Base-by-base conservation (phyloP, 2,888 invertebrate genomes). In the Harpagoxenus sublaevis region DNA sequence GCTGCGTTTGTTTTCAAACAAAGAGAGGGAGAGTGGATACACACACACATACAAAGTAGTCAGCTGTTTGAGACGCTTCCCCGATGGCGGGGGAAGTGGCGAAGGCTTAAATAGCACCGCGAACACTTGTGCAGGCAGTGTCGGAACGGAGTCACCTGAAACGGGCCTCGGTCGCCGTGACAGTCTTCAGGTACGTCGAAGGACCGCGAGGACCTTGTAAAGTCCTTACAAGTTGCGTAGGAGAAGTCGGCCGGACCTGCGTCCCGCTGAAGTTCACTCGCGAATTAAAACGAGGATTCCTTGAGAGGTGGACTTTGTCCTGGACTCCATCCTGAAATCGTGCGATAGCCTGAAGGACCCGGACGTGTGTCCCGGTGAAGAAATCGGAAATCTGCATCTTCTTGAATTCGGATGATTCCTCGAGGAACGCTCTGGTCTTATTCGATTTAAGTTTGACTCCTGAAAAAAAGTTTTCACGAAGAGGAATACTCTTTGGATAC, bases 71-170 rank as follows among this genome's bases (percentile, higher is more conserved):
- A 91, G 93, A 89, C 92, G 90, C 92, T 93, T 90, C 89, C 91
- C 79, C 84, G 89, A 88, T 88, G 90, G 89, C 23, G 89, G 89
- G 91, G 84, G 35, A 39, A 86, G 87, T 88, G 81, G 88, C 89
- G 92, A 94, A 89, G 92, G 94, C 94, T 95, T 95, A 95, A 95
- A 95, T 95, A 95, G 94, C 93, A 91, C 94, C 92, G 92, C 89
- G 88, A 85, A 85, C 89, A 90, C 86, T 90, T 87, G 84, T 88
- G 92, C 88, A 87, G 85, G 91, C 91, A 95, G 95, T 95, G 92
- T 92, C 91, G 91, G 91, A 91, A 90, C 92, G 92, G 92, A 91
- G 92, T 93, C 81, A 86, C 92, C 88, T 89, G 88, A 87, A 85
- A 88, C 86, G 86, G 89, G 88, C 81, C 85, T 88, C 91, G 88